A percentile compares a stretch with the other conserved stretches of the same genome.
Conservation (phyloP, 1,140 invertebrate genomes). For the Cydia fagiglandana region DNA sequence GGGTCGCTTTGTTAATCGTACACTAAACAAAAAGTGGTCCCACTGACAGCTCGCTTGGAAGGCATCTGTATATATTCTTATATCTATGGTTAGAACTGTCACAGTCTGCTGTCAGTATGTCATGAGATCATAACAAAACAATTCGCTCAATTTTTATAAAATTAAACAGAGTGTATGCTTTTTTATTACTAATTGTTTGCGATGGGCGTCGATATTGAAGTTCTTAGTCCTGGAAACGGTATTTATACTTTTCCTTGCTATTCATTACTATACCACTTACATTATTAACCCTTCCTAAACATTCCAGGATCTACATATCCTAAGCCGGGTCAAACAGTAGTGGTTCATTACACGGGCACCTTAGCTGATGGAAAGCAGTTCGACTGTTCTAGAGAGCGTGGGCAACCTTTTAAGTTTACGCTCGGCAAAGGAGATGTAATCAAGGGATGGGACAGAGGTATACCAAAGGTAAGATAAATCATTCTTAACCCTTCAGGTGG, state of each 20-base stretch:
- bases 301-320: conserved; percentile 91
- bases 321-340: conserved; percentile 94
- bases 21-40: no score
- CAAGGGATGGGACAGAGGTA: conserved; percentile 97
- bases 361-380: conserved; percentile 92
- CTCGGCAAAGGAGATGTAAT: conserved; percentile 97
- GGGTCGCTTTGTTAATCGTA: no score
- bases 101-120: background rate
- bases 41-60: no score
- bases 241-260: conserved; percentile 57
- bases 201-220: conserved; percentile 90
- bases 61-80: no score
- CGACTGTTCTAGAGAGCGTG: conserved; percentile 95
- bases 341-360: conserved; percentile 96
- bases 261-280: conserved; percentile 22
- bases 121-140: background rate
- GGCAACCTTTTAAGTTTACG: conserved; percentile 95
- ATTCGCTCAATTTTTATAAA: background rate
- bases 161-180: background rate
- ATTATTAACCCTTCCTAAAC: conserved; percentile 31
- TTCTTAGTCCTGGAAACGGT: conserved; percentile 87
- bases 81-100: no score
- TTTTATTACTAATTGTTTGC: conserved; percentile 32
- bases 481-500: background rate
- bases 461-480: conserved; percentile 85